Percentiles rank a stretch among this genome's conserved stretches.
Evolutionary conservation across 1,140 invertebrate species (phyloP).

Genomic region (Eciton burchellii): DNA sequence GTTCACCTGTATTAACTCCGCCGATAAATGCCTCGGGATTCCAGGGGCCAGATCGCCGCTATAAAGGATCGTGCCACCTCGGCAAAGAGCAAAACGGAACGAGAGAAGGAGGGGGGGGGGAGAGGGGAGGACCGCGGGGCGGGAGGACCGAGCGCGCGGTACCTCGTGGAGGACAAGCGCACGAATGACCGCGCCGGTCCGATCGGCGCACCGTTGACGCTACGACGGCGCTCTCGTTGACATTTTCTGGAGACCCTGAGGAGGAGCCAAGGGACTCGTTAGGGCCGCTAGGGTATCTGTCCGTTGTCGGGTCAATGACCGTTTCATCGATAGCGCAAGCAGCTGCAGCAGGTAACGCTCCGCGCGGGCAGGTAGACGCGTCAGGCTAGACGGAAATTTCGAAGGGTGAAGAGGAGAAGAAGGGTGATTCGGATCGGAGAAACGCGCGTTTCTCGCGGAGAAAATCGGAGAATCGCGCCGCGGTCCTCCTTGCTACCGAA

Average conservation of each 20-base stretch:
- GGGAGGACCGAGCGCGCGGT: too few relatives aligned
- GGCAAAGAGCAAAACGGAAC: conserved; percentile 34
- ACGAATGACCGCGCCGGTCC: conserved; percentile 13
- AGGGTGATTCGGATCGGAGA: too few relatives aligned
- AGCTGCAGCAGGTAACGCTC: conserved; percentile 67
- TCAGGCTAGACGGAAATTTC: conserved; percentile 61
- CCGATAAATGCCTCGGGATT: conserved; percentile 63
- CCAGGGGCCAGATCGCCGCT: conserved; percentile 62
- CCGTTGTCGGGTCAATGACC: conserved; percentile 63
- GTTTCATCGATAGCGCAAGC: conserved; percentile 65
- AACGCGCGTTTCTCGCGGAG: too few relatives aligned
- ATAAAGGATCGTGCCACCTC: conserved; percentile 47
- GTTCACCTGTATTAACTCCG: conserved; percentile 66
- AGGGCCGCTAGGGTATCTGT: conserved; percentile 55
- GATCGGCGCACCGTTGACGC: conserved; percentile 54
- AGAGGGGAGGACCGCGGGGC: not conserved
- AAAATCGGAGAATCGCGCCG: too few relatives aligned
- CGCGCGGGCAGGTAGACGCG: conserved; percentile 41
- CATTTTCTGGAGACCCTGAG: conserved; percentile 57
- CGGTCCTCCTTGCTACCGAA: too few relatives aligned
- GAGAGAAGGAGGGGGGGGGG: not conserved
- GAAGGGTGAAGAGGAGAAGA: not conserved
- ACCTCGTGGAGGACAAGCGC: conserved; percentile 36
- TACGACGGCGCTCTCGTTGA: conserved; percentile 52
- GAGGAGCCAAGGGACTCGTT: conserved; percentile 60